Percentiles rank a stretch among this genome's conserved stretches.
Evolutionary conservation across 2,797 vertebrate genomes (phyloP).

Genomic region (Merluccius polli): DNA sequence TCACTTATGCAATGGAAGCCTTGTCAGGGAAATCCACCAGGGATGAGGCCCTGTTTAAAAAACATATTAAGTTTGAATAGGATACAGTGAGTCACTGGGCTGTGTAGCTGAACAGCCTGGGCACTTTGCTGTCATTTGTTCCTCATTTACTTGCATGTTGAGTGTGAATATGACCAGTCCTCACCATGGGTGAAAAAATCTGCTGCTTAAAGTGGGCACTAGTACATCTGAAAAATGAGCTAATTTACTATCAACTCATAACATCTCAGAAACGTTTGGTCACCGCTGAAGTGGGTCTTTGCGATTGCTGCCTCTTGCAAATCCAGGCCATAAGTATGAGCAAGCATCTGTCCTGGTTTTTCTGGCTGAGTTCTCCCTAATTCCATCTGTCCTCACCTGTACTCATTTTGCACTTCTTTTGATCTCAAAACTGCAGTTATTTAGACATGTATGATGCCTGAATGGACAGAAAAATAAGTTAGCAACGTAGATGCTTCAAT

Average conservation of each 20-base stretch:
- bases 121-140: not conserved
- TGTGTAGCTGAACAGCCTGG: not conserved
- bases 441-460: not conserved
- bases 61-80: slow-evolving; percentile 26
- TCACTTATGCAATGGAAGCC: slow-evolving; percentile 36
- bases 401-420: not conserved
- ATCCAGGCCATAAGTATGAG: not conserved
- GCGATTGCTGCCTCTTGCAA: not conserved
- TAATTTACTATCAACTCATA: not conserved
- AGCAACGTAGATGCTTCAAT: not conserved
- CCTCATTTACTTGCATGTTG: not conserved
- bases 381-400: not conserved
- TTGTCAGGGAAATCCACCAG: slow-evolving; percentile 29
- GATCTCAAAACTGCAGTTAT: not conserved
- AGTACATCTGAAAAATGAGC: not conserved
- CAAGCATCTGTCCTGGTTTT: not conserved
- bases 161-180: not conserved
- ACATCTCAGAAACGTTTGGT: not conserved
- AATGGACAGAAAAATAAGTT: not conserved
- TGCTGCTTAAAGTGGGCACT: not conserved
- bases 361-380: not conserved
- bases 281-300: not conserved
- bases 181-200: not conserved
- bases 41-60: slow-evolving; percentile 28
- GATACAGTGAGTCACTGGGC: not conserved